Percentiles rank a stretch among this genome's conserved stretches.
These are phyloP conservation scores for Deroplatys truncata DNA, from an alignment of 2,888 invertebrate species.

Conservation along the genomic window DNA sequence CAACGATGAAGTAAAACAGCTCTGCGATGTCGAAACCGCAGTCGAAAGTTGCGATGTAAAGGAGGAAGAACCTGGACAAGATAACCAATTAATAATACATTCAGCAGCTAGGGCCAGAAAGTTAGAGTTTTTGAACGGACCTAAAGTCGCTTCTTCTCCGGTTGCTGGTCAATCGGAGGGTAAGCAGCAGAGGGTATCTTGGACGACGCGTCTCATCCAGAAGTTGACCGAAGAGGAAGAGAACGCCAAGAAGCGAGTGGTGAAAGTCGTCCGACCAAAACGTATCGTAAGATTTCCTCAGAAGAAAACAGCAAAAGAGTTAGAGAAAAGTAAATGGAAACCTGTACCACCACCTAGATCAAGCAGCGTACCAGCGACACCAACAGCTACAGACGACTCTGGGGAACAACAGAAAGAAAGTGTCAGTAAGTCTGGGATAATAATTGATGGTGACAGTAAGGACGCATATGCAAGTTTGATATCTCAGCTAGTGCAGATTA, in stretches of 20 bases:
- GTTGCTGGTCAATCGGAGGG: neutral
- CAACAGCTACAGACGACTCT: neutral
- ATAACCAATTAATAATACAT: neutral
- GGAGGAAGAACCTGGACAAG: neutral
- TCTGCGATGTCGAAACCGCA: neutral
- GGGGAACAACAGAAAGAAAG: neutral
- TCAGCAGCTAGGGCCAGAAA: neutral
- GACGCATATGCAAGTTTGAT: constrained; percentile 6
- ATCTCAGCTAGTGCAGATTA: neutral
- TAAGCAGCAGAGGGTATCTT: constrained; percentile 21
- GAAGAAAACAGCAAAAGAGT: constrained; percentile 10
- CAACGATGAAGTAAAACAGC: neutral
- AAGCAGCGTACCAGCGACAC: neutral
- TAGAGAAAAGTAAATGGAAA: neutral
- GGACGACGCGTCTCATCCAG: constrained; percentile 30
- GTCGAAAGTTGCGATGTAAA: neutral
- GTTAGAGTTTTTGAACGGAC: neutral
- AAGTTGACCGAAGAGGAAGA: constrained; percentile 26
- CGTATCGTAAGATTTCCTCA: constrained; percentile 17
- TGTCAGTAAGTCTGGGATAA: neutral
- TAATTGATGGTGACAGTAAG: neutral
- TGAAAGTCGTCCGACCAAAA: neutral
- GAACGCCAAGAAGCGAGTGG: constrained; percentile 8
- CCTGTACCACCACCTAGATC: neutral
- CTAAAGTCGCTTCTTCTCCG: neutral